phyloP scores from a whole-genome alignment of 2,797 vertebrate genomes.

The Halcyon leucocephala region DNA sequence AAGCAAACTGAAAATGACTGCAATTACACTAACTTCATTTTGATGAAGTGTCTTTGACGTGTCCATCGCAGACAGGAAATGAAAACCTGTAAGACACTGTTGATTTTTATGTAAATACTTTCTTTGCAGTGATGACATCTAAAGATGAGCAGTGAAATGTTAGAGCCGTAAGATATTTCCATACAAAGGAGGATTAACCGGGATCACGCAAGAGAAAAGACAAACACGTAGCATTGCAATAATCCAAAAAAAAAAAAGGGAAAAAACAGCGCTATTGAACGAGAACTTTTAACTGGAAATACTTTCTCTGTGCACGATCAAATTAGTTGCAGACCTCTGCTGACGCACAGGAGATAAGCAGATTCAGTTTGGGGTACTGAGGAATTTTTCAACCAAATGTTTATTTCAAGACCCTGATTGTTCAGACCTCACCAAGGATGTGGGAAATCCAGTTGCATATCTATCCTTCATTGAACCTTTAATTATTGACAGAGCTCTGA shows the following conservation, averaged over 20 bases:
- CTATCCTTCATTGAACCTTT: background rate
- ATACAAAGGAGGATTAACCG: background rate
- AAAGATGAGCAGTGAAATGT: background rate
- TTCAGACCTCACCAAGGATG: slow-evolving; percentile 4
- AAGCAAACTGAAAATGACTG: background rate
- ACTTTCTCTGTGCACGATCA: rapidly evolving
- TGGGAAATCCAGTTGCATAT: background rate
- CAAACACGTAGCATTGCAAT: background rate
- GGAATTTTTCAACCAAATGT: slow-evolving; percentile 20
- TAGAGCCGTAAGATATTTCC: background rate
- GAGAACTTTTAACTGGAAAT: background rate
- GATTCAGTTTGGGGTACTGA: background rate
- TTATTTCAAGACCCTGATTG: background rate
- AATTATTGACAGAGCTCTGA: background rate
- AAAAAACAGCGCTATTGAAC: background rate
- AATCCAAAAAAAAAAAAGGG: background rate
- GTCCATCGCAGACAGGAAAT: background rate
- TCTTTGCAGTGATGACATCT: background rate
- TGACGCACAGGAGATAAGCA: background rate
- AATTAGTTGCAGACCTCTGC: background rate
- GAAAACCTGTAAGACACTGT: rapidly evolving
- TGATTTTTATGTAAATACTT: background rate
- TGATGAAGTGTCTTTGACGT: background rate
- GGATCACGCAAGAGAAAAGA: background rate
- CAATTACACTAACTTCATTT: background rate